A percentile compares a stretch with the other conserved stretches of the same genome.
phyloP scores from a whole-genome alignment of 2,888 invertebrate genomes.

The Digitonthophagus gazella region DNA sequence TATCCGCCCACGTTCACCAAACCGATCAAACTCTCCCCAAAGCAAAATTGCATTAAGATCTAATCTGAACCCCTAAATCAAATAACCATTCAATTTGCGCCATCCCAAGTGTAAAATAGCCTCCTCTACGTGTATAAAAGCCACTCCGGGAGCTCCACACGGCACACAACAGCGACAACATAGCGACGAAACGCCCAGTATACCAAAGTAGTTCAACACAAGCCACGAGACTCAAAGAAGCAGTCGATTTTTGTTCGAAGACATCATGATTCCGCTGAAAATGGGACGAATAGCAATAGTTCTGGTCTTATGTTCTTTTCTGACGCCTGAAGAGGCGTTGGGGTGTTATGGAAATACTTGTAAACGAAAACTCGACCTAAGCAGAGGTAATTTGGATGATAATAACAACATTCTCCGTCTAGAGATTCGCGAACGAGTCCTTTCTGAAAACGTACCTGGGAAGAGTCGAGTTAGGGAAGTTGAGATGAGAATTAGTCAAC shows the following conservation, averaged over 20 bases:
- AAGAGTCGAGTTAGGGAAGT: background rate
- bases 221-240: background rate
- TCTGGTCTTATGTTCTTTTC: slow-evolving; percentile 36
- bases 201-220: background rate
- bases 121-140: background rate
- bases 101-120: background rate
- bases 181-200: background rate
- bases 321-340: background rate
- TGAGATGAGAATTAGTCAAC: background rate
- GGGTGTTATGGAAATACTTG: background rate
- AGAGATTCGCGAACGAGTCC: background rate
- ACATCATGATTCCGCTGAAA: slow-evolving; percentile 33
- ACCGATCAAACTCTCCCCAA: background rate
- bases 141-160: background rate
- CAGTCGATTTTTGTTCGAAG: no score
- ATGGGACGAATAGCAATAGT: slow-evolving; percentile 31
- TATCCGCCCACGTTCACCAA: background rate
- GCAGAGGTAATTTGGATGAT: slow-evolving; percentile 16
- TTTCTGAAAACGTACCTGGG: background rate
- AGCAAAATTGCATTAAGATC: background rate
- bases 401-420: slow-evolving; percentile 20
- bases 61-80: background rate
- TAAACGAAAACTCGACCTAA: background rate
- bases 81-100: background rate
- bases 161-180: background rate